Base-by-base conservation (phyloP, 2,113 vertebrate genomes). In the Eurypyga helias region DNA sequence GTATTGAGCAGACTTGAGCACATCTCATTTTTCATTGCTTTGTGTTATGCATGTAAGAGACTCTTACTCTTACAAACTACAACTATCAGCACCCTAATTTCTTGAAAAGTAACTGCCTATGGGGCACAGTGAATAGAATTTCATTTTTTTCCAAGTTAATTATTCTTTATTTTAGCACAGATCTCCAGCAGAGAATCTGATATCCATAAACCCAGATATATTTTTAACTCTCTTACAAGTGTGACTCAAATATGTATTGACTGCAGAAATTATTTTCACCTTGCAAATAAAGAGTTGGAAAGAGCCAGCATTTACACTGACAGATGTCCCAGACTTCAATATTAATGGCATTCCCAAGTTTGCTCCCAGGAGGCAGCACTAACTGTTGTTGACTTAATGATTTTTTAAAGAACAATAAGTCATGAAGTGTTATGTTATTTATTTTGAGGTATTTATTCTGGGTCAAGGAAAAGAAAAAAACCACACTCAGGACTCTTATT, bases 21-120 rank as follows among this genome's bases (percentile, higher is more conserved):
- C 7, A 34, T 60, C 72, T 95, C 64, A 76, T 92, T 93, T 96
- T 93, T 95, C 86, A 87, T 48, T 88, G 55, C 46, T 88, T 29
- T 20, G 49, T 66, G 16, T 61, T 70, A 90, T 26, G 58, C 48
- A 38, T 21, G 29, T 25, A 64, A 91, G 26, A 55, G 58, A 34
- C 45, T 86, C 66, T 76, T 41, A 41, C 41, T 41, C 41, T 41
- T 41, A 41, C 41, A 86, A 94, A 89, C 88, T 89, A 61, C 83
- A 90, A 60, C 85, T 61, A 65, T 54, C 16, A 20, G 36, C 26
- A 57, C 64, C 11, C 33, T 62, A n/a, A 87, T 89, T 93, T 87
- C 78, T 75, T 70, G 51, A 60, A 34, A 92, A 94, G 89, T 49
- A 83, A 31, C 66, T 83, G 69, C 72, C 84, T 41, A 2, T 65